phyloP scores from a whole-genome alignment of 2,797 vertebrate genomes.

The Austrolebias charrua region DNA sequence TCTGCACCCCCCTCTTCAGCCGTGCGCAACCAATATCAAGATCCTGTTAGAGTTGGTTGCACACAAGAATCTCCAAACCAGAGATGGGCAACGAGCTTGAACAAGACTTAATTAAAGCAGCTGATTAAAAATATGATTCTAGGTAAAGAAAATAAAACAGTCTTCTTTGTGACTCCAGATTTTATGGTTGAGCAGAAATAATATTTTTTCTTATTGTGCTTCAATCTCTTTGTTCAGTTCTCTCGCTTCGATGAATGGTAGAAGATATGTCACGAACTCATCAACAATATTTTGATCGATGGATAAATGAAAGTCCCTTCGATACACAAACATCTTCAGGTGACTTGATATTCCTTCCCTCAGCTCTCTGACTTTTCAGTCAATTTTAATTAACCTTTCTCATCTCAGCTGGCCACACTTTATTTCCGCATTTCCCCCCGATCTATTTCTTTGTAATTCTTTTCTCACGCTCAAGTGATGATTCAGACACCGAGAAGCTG shows the following conservation, averaged over 20 bases:
- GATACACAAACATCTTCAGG: conserved; percentile 11
- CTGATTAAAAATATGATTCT: conserved; percentile 9
- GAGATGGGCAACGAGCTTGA: conserved; percentile 18
- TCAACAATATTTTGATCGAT: conserved; percentile 7
- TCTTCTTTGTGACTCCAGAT: background rate
- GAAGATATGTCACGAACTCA: background rate
- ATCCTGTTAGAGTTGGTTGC: conserved; percentile 3
- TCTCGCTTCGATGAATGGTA: background rate
- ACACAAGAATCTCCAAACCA: background rate
- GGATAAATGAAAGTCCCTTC: background rate
- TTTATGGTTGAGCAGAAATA: background rate
- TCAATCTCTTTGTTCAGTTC: conserved; percentile 1
- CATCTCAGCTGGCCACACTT: conserved; percentile 7
- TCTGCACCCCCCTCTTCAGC: background rate
- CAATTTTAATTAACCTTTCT: conserved; percentile 15
- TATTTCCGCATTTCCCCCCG: background rate
- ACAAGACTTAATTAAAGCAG: conserved; percentile 23
- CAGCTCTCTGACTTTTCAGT: conserved; percentile 1
- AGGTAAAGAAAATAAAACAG: background rate
- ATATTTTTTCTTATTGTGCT: background rate
- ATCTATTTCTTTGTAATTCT: conserved; percentile 9
- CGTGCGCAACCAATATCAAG: background rate
- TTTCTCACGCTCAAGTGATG: conserved; percentile 26
- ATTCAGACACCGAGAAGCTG: conserved; percentile 25
- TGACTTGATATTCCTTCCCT: background rate